Conservation (phyloP, 2,888 invertebrate species). For the Neuroscelio doddi region DNA sequence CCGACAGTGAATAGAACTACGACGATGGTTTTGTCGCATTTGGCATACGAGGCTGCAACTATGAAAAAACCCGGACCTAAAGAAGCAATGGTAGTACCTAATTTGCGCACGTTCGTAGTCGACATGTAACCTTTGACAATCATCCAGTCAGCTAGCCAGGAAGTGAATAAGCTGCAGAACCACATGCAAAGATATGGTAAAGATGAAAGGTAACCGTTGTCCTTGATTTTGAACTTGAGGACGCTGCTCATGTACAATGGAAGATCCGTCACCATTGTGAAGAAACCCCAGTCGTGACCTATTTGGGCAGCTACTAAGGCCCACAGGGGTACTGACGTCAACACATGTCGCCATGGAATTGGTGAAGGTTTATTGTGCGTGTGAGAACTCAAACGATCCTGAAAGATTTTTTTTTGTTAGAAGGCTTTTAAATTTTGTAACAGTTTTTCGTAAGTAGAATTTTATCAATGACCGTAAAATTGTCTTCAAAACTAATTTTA, state of each 20-base stretch:
- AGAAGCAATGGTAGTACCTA: conserved; percentile 73
- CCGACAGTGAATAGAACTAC: conserved; percentile 71
- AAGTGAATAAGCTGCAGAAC: conserved; percentile 67
- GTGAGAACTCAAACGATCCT: conserved; percentile 63
- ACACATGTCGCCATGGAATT: conserved; percentile 64
- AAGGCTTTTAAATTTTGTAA: too few relatives aligned
- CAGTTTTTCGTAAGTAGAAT: too few relatives aligned
- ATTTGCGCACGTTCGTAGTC: conserved; percentile 71
- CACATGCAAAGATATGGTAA: conserved; percentile 73
- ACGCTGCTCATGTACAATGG: conserved; percentile 72
- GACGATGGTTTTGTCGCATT: conserved; percentile 69
- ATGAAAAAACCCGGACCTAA: conserved; percentile 73
- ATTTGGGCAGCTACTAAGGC: conserved; percentile 80
- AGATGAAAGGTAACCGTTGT: conserved; percentile 71
- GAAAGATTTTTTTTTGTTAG: conserved; percentile 3
- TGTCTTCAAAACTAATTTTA: neutral
- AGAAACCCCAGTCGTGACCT: conserved; percentile 70
- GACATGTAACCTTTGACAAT: conserved; percentile 63
- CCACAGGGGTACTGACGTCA: conserved; percentile 79
- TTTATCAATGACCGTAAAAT: neutral
- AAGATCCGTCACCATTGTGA: conserved; percentile 68
- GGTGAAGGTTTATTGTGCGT: conserved; percentile 62
- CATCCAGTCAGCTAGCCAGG: conserved; percentile 70
- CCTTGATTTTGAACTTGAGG: conserved; percentile 67
- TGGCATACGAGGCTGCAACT: conserved; percentile 72